Conservation (phyloP, 2,797 vertebrate genomes). For the Mormyrus proboscirostris region DNA sequence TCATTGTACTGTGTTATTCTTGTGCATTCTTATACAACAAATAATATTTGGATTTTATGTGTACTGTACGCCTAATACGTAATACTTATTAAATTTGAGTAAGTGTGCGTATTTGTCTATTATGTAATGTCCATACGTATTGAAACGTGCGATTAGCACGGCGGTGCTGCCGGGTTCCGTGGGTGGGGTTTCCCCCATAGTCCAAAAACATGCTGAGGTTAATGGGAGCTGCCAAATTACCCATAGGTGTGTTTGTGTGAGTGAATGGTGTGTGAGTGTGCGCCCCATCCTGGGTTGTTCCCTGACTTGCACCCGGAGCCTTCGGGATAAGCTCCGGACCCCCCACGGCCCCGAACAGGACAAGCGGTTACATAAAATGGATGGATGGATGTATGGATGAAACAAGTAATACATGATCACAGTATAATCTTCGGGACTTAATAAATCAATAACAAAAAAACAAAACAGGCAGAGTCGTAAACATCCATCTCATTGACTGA, state of each 20-base stretch:
- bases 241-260: not conserved
- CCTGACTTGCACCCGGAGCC: not conserved
- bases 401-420: not conserved
- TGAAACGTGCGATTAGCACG: not conserved
- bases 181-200: not conserved
- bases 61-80: not conserved
- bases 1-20: not conserved
- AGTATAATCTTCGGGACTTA: not conserved
- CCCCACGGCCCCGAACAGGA: not conserved
- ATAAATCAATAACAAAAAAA: not conserved
- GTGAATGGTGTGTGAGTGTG: not conserved
- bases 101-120: not conserved
- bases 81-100: not conserved
- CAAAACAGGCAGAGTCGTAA: not conserved
- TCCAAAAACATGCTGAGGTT: not conserved
- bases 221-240: not conserved
- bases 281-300: not conserved
- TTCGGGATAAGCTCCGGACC: not conserved
- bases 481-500: not conserved
- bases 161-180: not conserved
- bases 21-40: not conserved
- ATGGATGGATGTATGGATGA: not conserved
- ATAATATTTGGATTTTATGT: not conserved
- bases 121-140: not conserved
- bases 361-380: not conserved